Conservation (phyloP, 2,888 invertebrate genomes). For the Theristus sp. region DNA sequence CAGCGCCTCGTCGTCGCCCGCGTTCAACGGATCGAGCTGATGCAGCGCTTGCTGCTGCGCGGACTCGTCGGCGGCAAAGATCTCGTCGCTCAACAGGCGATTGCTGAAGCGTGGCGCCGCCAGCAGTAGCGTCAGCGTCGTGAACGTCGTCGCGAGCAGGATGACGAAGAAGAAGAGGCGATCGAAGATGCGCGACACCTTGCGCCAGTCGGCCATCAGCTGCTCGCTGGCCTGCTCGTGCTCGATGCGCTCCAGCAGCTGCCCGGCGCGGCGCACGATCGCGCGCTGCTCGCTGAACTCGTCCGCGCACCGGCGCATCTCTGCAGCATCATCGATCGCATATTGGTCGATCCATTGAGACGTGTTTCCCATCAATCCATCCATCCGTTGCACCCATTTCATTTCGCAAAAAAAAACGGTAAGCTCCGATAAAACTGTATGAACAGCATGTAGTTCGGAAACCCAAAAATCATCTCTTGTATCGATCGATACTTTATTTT, state of each 20-base stretch:
- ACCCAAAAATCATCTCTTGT: too few species aligned
- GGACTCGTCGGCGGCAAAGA: background rate
- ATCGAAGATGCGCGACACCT: conserved; percentile 15
- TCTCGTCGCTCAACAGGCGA: background rate
- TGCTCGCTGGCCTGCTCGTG: conserved; percentile 7
- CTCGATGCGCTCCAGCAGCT: conserved; percentile 6
- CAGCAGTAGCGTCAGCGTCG: conserved; percentile 10
- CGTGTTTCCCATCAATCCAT: too few species aligned
- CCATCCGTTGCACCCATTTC: too few species aligned
- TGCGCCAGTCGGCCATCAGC: conserved; percentile 11
- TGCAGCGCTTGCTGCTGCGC: too few species aligned
- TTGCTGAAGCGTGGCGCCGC: conserved; percentile 11
- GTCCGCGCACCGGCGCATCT: background rate
- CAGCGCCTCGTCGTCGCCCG: too few species aligned
- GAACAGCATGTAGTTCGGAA: too few species aligned
- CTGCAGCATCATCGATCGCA: too few species aligned
- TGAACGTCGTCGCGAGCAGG: conserved; percentile 8
- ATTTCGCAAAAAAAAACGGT: too few species aligned
- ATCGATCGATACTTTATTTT: too few species aligned
- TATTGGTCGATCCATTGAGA: background rate
- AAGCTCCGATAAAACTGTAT: too few species aligned
- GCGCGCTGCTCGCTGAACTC: background rate
- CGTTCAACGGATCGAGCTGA: too few species aligned
- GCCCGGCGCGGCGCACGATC: background rate
- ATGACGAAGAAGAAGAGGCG: conserved; percentile 14